Evolutionary conservation across 2,888 invertebrate species (phyloP), one percentile per base, ranked within the genome.

Genomic region (Nomada ferruginata): DNA sequence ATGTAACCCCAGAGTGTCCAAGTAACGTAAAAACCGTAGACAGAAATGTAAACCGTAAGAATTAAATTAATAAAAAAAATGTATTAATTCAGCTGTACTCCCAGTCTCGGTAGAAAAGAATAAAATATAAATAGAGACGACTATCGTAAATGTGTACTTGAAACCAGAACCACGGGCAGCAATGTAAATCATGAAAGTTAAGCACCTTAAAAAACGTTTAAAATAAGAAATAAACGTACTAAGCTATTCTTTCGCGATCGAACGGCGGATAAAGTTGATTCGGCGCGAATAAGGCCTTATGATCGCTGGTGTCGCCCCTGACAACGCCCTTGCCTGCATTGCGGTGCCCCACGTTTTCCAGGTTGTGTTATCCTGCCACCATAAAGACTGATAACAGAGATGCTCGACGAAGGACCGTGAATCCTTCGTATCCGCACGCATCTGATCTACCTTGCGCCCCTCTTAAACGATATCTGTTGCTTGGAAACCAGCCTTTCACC

Each of bases 251-350:
- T 84, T 84, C 85, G 86, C 81, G 82, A 85, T 75, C 81, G 84
- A 84, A 86, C 85, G 80, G 85, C 83, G 79, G 79, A 23, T n/a
- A 20, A 47, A 60, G 74, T 83, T 78, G 76, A 75, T 86, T 77
- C 78, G 80, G 71, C 74, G 80, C 79, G 85, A 89, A 85, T 87
- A 85, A 89, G 84, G 88, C 85, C 76, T 85, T 88, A 90, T 88
- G 89, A 88, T 91, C 89, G 88, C 90, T 89, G 91, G 91, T 92
- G 92, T 93, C 92, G 91, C 90, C 93, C 88, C 92, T 93, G 93
- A 93, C 93, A 93, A 93, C 93, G 93, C 91, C 92, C 92, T 92
- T 91, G 91, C 92, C 93, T 93, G 93, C 93, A 93, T 90, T 93
- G 92, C 93, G 90, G 92, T 90, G 89, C 91, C 88, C 86, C 87